Evolutionary conservation across 1,140 invertebrate species (phyloP).

Genomic region (Hylaeus anthracinus): DNA sequence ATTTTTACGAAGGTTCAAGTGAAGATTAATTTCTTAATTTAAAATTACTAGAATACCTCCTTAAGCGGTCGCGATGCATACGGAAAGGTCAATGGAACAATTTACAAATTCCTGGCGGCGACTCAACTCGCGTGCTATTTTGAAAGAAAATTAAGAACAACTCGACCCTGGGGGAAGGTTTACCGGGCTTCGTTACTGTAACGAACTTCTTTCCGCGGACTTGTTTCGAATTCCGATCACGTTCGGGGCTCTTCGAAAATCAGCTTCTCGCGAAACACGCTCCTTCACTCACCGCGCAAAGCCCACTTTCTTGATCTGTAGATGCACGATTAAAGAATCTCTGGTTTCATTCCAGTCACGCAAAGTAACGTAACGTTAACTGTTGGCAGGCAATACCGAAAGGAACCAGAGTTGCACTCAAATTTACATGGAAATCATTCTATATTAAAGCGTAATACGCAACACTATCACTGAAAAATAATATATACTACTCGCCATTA

Average conservation of each 20-base stretch:
- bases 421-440: no score
- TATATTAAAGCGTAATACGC: no score
- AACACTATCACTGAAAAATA: no score
- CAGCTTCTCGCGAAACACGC: conserved; percentile 30
- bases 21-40: no score
- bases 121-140: background rate
- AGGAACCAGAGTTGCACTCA: no score
- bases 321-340: background rate
- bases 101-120: conserved; percentile 27
- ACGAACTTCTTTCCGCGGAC: conserved; percentile 71
- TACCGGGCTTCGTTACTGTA: conserved; percentile 71
- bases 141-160: conserved; percentile 50
- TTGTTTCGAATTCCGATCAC: conserved; percentile 66
- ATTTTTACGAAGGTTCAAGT: no score
- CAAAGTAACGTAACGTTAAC: background rate
- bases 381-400: no score
- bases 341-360: background rate
- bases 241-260: conserved; percentile 49
- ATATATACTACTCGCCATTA: no score
- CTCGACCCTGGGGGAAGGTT: conserved; percentile 44
- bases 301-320: background rate
- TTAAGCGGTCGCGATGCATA: conserved; percentile 9
- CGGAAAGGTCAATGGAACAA: conserved; percentile 9
- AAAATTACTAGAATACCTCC: no score
- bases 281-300: background rate